Conservation (phyloP, 1,140 invertebrate species). For the Vanessa tameamea region DNA sequence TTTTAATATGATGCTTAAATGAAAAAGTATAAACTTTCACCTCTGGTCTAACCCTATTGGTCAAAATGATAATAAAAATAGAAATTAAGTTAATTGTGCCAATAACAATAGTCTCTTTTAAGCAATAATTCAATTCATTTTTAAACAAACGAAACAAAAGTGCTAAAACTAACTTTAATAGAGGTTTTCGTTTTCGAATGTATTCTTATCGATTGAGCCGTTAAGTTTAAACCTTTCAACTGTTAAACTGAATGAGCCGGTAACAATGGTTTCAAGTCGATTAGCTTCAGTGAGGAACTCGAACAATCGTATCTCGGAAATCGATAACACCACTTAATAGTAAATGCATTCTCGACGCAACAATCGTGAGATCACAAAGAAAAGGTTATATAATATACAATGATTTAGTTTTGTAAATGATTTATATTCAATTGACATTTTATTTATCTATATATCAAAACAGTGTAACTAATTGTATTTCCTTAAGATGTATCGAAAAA, state of each 20-base stretch:
- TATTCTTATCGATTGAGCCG: conserved; percentile 26
- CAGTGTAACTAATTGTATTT: no score
- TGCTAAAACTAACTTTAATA: conserved; percentile 14
- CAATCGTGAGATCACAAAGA: conserved; percentile 1
- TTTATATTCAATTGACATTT: neutral
- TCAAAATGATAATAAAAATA: neutral
- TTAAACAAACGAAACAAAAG: neutral
- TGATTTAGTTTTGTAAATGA: neutral
- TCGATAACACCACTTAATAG: conserved; percentile 26
- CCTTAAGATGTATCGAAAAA: no score
- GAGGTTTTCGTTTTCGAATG: conserved; percentile 13
- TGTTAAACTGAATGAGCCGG: conserved; percentile 27
- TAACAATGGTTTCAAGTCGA: conserved; percentile 27
- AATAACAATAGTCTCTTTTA: neutral
- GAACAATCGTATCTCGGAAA: conserved; percentile 24
- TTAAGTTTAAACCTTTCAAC: conserved; percentile 31
- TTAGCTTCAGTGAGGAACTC: conserved; percentile 21
- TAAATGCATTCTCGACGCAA: conserved; percentile 19
- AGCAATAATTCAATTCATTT: conserved; percentile 2
- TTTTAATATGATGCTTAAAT: no score
- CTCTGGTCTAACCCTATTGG: no score
- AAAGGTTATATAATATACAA: conserved; percentile 5
- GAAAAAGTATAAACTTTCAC: no score
- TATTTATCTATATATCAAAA: no score
- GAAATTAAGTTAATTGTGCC: neutral